Conservation (phyloP, 2,888 invertebrate genomes). For the Callosobruchus maculatus region DNA sequence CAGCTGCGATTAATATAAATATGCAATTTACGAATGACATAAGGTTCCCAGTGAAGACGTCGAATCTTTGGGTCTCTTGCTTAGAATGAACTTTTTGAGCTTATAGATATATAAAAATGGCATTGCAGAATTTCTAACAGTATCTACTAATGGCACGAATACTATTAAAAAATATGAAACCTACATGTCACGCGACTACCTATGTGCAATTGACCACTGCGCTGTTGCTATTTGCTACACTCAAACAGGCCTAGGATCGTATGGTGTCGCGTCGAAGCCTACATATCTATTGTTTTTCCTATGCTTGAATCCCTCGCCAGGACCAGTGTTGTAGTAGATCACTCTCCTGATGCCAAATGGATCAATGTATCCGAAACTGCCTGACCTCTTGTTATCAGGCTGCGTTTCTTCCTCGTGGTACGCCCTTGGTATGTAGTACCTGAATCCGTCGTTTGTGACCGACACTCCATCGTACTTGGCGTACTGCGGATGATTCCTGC, state of each 20-base stretch:
- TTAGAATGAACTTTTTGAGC: no score
- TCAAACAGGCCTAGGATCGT: slow-evolving; percentile 65
- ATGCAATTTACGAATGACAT: no score
- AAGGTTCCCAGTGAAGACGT: no score
- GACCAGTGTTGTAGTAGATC: slow-evolving; percentile 79
- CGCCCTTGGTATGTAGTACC: slow-evolving; percentile 79
- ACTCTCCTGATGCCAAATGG: slow-evolving; percentile 87
- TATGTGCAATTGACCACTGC: not conserved
- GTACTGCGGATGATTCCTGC: slow-evolving; percentile 60
- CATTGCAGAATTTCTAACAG: not conserved
- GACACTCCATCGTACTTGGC: slow-evolving; percentile 71
- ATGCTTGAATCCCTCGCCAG: slow-evolving; percentile 74
- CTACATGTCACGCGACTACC: not conserved
- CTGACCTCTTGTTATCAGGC: slow-evolving; percentile 59
- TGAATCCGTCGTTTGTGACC: slow-evolving; percentile 74
- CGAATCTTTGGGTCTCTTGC: no score
- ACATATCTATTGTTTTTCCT: slow-evolving; percentile 84
- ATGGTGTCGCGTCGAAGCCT: slow-evolving; percentile 73
- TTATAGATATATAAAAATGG: not conserved
- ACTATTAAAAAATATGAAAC: no score
- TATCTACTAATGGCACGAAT: not conserved
- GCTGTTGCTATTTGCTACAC: not conserved
- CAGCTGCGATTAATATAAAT: no score
- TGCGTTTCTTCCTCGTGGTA: slow-evolving; percentile 74
- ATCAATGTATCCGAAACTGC: slow-evolving; percentile 85